Evolutionary conservation across 2,113 vertebrate genomes (phyloP).

Genomic region (Tachycineta bicolor): DNA sequence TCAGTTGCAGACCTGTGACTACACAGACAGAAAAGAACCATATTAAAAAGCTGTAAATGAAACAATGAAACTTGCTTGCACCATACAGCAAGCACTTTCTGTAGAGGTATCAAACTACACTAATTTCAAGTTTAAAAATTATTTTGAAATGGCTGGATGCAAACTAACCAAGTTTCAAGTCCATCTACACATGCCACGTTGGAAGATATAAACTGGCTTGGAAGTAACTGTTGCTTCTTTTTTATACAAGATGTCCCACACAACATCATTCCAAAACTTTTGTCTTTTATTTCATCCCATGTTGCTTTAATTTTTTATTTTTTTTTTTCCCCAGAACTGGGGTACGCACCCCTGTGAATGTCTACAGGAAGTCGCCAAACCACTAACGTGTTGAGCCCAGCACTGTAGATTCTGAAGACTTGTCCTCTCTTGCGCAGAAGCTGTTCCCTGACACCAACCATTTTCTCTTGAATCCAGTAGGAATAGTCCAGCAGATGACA

Average conservation of each 20-base stretch:
- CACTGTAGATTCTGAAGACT: neutral
- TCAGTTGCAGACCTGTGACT: neutral
- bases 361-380: neutral
- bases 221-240: neutral
- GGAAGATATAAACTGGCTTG: neutral
- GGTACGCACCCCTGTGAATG: fast-evolving
- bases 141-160: neutral
- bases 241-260: neutral
- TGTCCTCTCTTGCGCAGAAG: neutral
- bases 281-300: neutral
- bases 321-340: neutral
- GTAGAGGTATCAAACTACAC: neutral
- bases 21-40: neutral
- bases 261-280: fast-evolving
- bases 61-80: neutral
- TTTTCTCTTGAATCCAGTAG: neutral
- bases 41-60: neutral
- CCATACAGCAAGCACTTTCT: neutral
- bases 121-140: neutral
- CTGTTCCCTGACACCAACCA: neutral
- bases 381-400: neutral
- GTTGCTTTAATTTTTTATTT: neutral
- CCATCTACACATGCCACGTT: too few relatives aligned
- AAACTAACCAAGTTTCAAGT: neutral
- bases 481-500: neutral